Percentiles rank a stretch among this genome's conserved stretches.
phyloP scores from a whole-genome alignment of 2,113 vertebrate genomes.

The Halichoerus grypus region DNA sequence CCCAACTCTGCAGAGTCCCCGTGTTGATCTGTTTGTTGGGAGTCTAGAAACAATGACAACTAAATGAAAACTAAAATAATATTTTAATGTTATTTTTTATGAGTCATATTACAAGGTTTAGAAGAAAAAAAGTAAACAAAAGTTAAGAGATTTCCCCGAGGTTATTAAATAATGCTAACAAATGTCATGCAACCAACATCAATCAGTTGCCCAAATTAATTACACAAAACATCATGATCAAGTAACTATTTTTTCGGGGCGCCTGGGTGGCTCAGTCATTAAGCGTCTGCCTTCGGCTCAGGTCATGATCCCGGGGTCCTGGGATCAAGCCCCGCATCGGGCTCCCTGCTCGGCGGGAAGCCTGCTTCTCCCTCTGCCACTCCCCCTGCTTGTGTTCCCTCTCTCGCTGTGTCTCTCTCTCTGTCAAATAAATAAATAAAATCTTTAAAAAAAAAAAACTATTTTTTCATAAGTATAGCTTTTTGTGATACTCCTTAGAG shows the following conservation, averaged over 20 bases:
- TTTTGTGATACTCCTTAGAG: background rate
- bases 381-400: too few species aligned
- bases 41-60: background rate
- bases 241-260: background rate
- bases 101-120: background rate
- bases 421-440: too few species aligned
- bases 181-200: background rate
- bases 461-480: background rate
- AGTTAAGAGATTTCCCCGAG: background rate
- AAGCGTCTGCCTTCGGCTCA: too few species aligned
- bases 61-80: slow-evolving; percentile 12
- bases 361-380: too few species aligned
- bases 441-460: too few species aligned
- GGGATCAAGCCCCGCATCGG: too few species aligned
- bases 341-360: too few species aligned
- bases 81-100: background rate
- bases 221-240: background rate
- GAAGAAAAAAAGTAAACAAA: background rate
- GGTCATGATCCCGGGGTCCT: too few species aligned
- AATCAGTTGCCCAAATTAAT: background rate
- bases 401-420: too few species aligned
- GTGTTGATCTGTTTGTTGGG: background rate
- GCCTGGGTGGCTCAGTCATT: too few species aligned
- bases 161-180: background rate
- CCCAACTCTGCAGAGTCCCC: background rate